phyloP scores from a whole-genome alignment of 2,888 invertebrate genomes.

The Anorthoa munda region DNA sequence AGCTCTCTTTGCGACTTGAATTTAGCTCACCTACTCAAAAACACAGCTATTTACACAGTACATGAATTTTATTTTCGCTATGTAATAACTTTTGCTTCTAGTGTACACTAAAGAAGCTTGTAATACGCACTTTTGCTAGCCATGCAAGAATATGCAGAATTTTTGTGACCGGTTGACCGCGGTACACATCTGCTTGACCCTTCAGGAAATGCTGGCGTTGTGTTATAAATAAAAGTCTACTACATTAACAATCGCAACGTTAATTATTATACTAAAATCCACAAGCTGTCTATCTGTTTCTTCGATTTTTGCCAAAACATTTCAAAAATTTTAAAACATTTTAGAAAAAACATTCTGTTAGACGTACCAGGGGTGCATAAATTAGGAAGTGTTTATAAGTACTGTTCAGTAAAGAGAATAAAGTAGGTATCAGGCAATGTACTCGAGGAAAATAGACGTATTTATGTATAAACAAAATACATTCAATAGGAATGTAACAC shows the following conservation, averaged over 20 bases:
- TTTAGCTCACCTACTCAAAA: too few species aligned
- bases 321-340: slow-evolving; percentile 4
- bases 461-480: neutral
- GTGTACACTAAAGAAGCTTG: too few species aligned
- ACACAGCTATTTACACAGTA: too few species aligned
- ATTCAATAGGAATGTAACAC: neutral
- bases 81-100: too few species aligned
- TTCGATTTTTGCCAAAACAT: slow-evolving; percentile 22
- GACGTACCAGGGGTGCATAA: slow-evolving; percentile 45
- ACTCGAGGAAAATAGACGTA: neutral
- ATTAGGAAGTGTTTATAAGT: slow-evolving; percentile 48
- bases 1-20: too few species aligned
- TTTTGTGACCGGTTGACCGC: too few species aligned
- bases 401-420: slow-evolving; percentile 3
- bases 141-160: too few species aligned
- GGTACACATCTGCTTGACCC: too few species aligned
- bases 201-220: too few species aligned
- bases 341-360: slow-evolving; percentile 27
- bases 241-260: neutral
- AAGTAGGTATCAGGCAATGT: slow-evolving; percentile 32
- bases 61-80: too few species aligned
- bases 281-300: neutral
- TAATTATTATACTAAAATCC: neutral
- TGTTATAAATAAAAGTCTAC: neutral
- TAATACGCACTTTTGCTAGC: too few species aligned